These are phyloP conservation scores for Idaea biselata DNA, from an alignment of 2,888 invertebrate genomes.

Conservation along the genomic window DNA sequence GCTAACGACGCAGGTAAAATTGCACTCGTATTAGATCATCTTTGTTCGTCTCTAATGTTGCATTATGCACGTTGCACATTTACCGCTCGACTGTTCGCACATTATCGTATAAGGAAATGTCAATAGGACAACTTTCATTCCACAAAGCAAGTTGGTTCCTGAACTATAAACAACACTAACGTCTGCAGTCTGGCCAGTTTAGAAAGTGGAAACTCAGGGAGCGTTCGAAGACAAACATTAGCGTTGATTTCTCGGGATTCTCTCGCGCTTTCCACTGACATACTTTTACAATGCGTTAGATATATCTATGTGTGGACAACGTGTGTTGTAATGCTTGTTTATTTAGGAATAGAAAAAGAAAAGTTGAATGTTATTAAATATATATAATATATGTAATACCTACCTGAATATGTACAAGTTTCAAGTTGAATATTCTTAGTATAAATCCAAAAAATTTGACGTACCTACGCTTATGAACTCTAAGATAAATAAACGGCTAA, in stretches of 20 bases:
- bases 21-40: slow-evolving; percentile 14
- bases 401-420: no score
- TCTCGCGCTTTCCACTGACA: slow-evolving; percentile 79
- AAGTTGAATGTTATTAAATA: not conserved
- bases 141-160: slow-evolving; percentile 60
- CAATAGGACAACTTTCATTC: slow-evolving; percentile 69
- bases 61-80: slow-evolving; percentile 4
- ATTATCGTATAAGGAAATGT: slow-evolving; percentile 57
- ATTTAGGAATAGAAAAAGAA: not conserved
- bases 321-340: slow-evolving; percentile 19
- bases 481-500: not conserved
- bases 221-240: slow-evolving; percentile 59
- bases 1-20: slow-evolving; percentile 13
- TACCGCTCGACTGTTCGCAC: not conserved
- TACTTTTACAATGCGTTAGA: slow-evolving; percentile 56
- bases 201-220: slow-evolving; percentile 75
- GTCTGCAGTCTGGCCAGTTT: slow-evolving; percentile 57
- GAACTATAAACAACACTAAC: slow-evolving; percentile 64
- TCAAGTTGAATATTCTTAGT: no score
- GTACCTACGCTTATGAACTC: not conserved
- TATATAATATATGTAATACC: no score
- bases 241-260: slow-evolving; percentile 77
- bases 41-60: not conserved
- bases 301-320: slow-evolving; percentile 5
- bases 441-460: no score